phyloP scores from a whole-genome alignment of 2,888 invertebrate genomes.

The Heliconius sara region DNA sequence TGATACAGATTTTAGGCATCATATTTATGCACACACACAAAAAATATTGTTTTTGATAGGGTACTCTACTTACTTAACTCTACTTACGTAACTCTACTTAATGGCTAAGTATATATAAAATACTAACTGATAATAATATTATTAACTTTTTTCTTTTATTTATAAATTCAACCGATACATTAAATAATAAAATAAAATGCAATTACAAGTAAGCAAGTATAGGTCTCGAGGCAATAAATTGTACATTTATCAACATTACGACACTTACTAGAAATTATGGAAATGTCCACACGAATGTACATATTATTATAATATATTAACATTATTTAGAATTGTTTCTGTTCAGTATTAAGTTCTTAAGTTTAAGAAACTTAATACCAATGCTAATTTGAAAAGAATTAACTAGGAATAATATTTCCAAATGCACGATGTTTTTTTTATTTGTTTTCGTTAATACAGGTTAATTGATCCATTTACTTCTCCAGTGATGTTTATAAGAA shows the following conservation, averaged over 20 bases:
- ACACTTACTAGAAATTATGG: conserved; percentile 40
- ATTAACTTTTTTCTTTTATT: not conserved
- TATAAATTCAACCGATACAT: not conserved
- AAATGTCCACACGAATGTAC: conserved; percentile 31
- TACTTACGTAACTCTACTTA: too few species aligned
- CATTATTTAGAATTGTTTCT: conserved; percentile 4
- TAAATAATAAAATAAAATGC: conserved; percentile 19
- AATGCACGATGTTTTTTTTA: not conserved
- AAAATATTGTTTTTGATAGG: not conserved
- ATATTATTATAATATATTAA: conserved; percentile 23
- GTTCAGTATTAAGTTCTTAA: too few species aligned
- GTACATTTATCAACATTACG: conserved; percentile 40
- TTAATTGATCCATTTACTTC: conserved; percentile 41
- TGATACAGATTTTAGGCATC: not conserved
- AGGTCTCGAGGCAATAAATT: conserved; percentile 37
- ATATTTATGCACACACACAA: not conserved
- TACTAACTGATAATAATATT: not conserved
- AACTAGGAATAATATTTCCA: not conserved
- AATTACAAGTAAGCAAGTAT: conserved; percentile 23
- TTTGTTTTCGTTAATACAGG: conserved; percentile 28
- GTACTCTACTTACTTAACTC: not conserved
- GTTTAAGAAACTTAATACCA: not conserved
- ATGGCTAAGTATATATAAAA: not conserved
- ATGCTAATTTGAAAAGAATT: not conserved
- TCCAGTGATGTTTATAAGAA: conserved; percentile 34